A percentile compares a stretch with the other conserved stretches of the same genome.
These are phyloP conservation scores for Chiloscyllium plagiosum DNA, from an alignment of 2,113 vertebrate species.

Conservation along the genomic window DNA sequence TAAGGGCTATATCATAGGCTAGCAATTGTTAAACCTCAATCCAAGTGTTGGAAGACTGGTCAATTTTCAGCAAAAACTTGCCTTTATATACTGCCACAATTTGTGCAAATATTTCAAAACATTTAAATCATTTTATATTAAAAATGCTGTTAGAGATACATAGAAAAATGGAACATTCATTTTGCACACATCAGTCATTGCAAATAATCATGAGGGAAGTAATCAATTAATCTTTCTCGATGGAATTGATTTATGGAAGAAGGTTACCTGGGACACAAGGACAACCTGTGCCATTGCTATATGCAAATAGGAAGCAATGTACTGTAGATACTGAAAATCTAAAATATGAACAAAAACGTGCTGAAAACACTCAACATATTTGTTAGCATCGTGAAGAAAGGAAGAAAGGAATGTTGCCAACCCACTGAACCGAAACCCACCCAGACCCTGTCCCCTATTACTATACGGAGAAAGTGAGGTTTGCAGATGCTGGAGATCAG, in stretches of 20 bases:
- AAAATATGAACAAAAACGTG: background rate
- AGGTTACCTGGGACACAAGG: background rate
- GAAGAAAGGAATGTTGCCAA: background rate
- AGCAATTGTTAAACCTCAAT: background rate
- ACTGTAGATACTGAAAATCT: background rate
- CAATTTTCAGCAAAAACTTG: background rate
- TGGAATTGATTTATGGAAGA: background rate
- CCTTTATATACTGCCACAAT: background rate
- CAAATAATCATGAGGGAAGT: background rate
- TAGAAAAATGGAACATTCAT: background rate
- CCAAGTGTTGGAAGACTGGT: background rate
- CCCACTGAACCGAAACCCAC: too few species aligned
- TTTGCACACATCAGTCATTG: background rate
- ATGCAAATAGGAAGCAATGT: background rate
- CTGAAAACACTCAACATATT: background rate
- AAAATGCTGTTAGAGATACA: background rate
- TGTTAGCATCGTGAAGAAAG: background rate
- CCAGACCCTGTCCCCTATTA: too few species aligned
- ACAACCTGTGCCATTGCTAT: background rate
- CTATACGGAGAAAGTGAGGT: too few species aligned
- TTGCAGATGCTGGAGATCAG: too few species aligned
- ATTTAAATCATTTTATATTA: background rate
- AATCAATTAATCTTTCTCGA: background rate
- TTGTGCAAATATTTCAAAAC: background rate
- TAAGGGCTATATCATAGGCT: background rate